Evolutionary conservation across 2,797 vertebrate species (phyloP), one percentile per base, ranked within the genome.

Genomic region (Leptoclinus maculatus): DNA sequence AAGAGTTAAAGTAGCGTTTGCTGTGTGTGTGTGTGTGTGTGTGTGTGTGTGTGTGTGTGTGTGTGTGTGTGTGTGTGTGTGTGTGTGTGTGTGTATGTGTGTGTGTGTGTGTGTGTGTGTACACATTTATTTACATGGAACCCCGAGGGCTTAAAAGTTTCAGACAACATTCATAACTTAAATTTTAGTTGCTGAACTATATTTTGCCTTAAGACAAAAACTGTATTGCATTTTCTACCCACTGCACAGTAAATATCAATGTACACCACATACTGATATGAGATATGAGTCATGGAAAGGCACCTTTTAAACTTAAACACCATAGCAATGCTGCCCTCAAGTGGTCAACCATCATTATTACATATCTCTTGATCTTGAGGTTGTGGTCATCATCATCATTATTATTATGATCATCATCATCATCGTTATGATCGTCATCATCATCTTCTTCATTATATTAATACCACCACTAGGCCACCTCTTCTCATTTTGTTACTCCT

Each of bases 281-380:
- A 21, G 39, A 32, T 32, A 32, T 5, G 29, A 27, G 10, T 32
- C 32, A 29, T 47, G 5, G 1, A 54, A 16, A 54, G 10, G 0
- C 2, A 2, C 7, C 2, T 19, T n/a, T 66, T 56, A 0, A 65
- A 19, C 14, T 51, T 21, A 49, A 2, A 79, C 32, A 36, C 21
- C 38, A 74, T 25, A 45, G n/a, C 89, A 83, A 88, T 89, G 87
- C 84, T 93, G 92, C 91, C 92, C 87, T 83, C 93, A 74, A 84
- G 87, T 86, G 93, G 87, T 19, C 27, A 2, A 38, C 0, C 0
- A 2, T 7, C 2, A 11, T 74, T 67, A 81, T 85, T 84, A 78
- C 91, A 67, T 10, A 41, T n/a, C 5, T 49, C 19, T 3, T 1
- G 10, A 1, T 10, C 25, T 41, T 23, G 12, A 43, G 2, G 5